These are phyloP conservation scores for Graphium colonna DNA, from an alignment of 2,888 invertebrate genomes.

Conservation along the genomic window DNA sequence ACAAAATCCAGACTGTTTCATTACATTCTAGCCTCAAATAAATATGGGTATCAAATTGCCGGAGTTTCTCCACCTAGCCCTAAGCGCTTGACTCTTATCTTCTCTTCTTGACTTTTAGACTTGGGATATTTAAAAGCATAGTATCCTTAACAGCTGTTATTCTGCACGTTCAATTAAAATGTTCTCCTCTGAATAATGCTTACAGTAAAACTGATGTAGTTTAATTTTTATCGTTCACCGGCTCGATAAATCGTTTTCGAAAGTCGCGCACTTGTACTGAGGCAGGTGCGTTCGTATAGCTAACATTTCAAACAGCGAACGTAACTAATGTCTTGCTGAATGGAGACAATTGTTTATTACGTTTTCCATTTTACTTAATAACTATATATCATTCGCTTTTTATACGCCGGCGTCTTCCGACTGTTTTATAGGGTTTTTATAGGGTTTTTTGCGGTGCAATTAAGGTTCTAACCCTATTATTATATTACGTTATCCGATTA, in stretches of 20 bases:
- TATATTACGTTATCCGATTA: neutral
- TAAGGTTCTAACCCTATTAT: neutral
- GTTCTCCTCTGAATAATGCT: no score
- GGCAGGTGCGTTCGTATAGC: slow-evolving; percentile 15
- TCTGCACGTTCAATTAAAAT: no score
- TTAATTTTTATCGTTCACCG: slow-evolving; percentile 1
- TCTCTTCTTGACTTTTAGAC: no score
- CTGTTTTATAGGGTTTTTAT: neutral
- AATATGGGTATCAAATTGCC: no score
- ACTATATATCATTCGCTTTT: neutral
- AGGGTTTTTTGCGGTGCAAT: neutral
- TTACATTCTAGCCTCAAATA: no score
- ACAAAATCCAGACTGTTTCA: no score
- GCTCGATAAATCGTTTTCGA: slow-evolving; percentile 5
- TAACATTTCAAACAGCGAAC: neutral
- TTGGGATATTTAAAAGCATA: no score
- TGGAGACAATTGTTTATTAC: slow-evolving; percentile 1
- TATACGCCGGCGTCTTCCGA: neutral
- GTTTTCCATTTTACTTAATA: neutral
- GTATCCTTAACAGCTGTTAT: no score
- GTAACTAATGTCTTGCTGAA: neutral
- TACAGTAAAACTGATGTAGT: neutral
- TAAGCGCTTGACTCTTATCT: no score
- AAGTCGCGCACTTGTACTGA: neutral
- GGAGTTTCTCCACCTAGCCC: no score